Percentiles rank a stretch among this genome's conserved stretches.
Conservation (phyloP, 2,888 invertebrate genomes). For the Petrolisthes cinctipes region DNA sequence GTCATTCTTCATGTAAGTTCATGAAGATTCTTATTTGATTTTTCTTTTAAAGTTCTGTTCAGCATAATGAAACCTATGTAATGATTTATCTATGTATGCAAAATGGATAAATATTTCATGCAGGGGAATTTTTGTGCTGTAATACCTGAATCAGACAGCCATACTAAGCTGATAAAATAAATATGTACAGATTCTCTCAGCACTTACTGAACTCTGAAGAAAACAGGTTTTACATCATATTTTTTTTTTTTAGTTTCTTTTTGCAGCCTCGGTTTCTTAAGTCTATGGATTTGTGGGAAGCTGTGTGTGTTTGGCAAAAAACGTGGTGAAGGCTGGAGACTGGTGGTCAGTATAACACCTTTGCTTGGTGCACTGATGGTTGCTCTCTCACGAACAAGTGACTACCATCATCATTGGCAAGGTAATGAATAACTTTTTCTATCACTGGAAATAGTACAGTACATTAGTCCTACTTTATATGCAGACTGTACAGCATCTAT, state of each 20-base stretch:
- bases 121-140: no score
- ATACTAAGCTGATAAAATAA: background rate
- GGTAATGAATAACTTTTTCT: constrained; percentile 72
- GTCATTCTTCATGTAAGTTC: constrained; percentile 84
- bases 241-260: constrained; percentile 73
- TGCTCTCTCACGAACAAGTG: constrained; percentile 84
- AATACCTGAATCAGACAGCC: no score
- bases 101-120: no score
- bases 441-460: no score
- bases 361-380: constrained; percentile 77
- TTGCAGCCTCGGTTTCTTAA: constrained; percentile 80
- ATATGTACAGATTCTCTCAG: background rate
- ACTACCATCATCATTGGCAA: constrained; percentile 94
- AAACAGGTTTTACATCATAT: background rate
- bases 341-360: constrained; percentile 76
- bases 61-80: no score
- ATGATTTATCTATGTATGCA: background rate
- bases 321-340: constrained; percentile 76
- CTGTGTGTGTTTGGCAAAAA: constrained; percentile 77
- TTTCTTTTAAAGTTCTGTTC: no score
- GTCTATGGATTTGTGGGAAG: constrained; percentile 81
- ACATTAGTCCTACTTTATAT: no score
- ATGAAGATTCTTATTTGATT: no score
- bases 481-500: no score
- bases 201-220: background rate